Evolutionary conservation across 2,888 invertebrate genomes (phyloP), one percentile per base, ranked within the genome.

Genomic region (Brachylomia viminalis): DNA sequence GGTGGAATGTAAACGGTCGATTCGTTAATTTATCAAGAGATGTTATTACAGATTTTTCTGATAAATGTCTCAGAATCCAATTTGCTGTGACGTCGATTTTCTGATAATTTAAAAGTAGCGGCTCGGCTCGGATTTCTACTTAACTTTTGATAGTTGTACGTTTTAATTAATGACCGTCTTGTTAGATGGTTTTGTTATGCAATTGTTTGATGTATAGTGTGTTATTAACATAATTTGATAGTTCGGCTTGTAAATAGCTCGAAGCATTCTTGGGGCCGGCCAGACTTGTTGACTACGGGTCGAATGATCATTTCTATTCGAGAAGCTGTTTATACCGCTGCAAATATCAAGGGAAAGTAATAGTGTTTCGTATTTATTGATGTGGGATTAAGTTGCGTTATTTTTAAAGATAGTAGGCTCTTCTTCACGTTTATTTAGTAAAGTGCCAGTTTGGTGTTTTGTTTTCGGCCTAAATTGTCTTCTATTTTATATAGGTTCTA

Each of bases 51-150:
- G 91, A 91, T 91, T 91, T 91, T 87, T 88, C 85, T 87, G 89
- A 90, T 92, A 91, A 91, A 91, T 90, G 87, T 86, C 85, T 88
- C 79, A 88, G 87, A 91, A 91, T 90, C 91, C 91, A 92, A 93
- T 93, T 92, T 92, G 91, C 91, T 91, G 78, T 87, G 88, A 91
- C 90, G 90, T 92, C 89, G 88, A 89, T 90, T 88, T 91, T 90
- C 84, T 75, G 90, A 91, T 92, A 90, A 89, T 89, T 89, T 88
- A 86, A 85, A 89, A 89, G 88, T 84, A 85, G 88, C 82, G 84
- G 78, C 72, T 61, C 56, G 80, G 80, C 73, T 87, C 83, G 80
- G 80, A 75, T 90, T 89, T 90, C 90, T 84, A 84, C 81, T 83
- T 86, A 84, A 82, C 38, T 82, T 80, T 75, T 72, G 77, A 85